Base-by-base conservation (phyloP, 2,113 vertebrate species). In the Columba janthina region DNA sequence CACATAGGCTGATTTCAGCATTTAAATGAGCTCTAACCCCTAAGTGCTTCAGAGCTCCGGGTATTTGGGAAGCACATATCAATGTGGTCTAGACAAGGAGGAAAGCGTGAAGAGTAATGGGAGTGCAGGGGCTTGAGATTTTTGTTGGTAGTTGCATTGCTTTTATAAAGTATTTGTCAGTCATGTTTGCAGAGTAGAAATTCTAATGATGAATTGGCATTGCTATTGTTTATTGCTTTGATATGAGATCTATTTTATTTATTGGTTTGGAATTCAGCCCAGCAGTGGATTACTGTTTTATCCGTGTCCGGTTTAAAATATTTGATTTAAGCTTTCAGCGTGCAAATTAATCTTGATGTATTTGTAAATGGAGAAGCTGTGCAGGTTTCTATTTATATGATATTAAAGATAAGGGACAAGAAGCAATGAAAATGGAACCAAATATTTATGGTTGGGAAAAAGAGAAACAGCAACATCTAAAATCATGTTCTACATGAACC, bases 241-340 rank as follows among this genome's bases (percentile, higher is more conserved):
- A 65, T 73, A 71, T 54, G 38, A 90, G 50, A 62, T 83, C 65
- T 78, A 62, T 85, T 96, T 94, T 89, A 75, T 97, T 94, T 90
- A 77, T 97, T 95, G 96, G 67, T 93, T 96, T 96, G 87, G 94
- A 95, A 87, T 89, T 79, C 82, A 76, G 89, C 96, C 88, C 79
- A 86, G 94, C 38, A 58, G 26, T 90, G 80, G 94, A 96, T 97
- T 97, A 97, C 78, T 88, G 92, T 88, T 95, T 96, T 96, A 93
- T 81, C 94, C 73, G 9, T 74, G 94, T 88, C 94, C 19, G 14
- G 75, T 88, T 96, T 97, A 96, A 97, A 96, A 97, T 77, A 95
- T 93, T 96, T 77, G 86, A 97, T 96, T 97, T 87, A 85, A 97
- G 93, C 96, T 93, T 92, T 96, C 96, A 86, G 88, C 90, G 89